Conservation (phyloP, 2,113 vertebrate genomes). For the Embiotoca jacksoni region DNA sequence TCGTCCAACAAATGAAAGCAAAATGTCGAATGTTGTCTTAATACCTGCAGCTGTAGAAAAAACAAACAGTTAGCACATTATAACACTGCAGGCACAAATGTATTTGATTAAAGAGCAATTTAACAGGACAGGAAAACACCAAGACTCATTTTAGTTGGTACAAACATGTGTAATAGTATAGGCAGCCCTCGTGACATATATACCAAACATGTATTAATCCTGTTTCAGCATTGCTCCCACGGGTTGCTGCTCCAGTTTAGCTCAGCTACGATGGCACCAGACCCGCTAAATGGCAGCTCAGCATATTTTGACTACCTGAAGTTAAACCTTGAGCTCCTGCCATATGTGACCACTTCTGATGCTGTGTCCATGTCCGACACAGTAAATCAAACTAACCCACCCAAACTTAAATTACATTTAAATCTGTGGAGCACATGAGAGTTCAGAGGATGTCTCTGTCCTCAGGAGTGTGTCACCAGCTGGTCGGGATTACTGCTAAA, state of each 20-base stretch:
- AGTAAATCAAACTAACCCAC: conserved; percentile 23
- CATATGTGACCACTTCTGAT: conserved; percentile 34
- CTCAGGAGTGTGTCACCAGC: conserved; percentile 52
- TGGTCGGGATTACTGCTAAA: conserved; percentile 67
- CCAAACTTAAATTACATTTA: conserved; percentile 14
- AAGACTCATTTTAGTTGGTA: not conserved
- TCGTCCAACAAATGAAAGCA: too few species aligned
- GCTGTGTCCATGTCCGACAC: conserved; percentile 6
- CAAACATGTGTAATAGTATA: not conserved
- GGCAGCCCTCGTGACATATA: not conserved
- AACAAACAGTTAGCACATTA: too few species aligned
- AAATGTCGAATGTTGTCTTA: too few species aligned
- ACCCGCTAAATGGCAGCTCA: conserved; percentile 18
- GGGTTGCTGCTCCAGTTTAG: conserved; percentile 14
- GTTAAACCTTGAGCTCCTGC: conserved; percentile 17
- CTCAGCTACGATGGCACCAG: not conserved
- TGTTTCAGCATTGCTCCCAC: conserved; percentile 19
- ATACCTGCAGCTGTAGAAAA: too few species aligned
- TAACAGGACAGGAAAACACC: not conserved
- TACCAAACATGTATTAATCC: not conserved
- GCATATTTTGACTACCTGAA: conserved; percentile 36
- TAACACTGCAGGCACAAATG: not conserved
- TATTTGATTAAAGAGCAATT: not conserved
- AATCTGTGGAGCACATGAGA: conserved; percentile 10
- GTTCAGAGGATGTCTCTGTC: conserved; percentile 42